A percentile compares a stretch with the other conserved stretches of the same genome.
phyloP scores from a whole-genome alignment of 2,113 vertebrate species.

The Romanogobio albipinnatus region DNA sequence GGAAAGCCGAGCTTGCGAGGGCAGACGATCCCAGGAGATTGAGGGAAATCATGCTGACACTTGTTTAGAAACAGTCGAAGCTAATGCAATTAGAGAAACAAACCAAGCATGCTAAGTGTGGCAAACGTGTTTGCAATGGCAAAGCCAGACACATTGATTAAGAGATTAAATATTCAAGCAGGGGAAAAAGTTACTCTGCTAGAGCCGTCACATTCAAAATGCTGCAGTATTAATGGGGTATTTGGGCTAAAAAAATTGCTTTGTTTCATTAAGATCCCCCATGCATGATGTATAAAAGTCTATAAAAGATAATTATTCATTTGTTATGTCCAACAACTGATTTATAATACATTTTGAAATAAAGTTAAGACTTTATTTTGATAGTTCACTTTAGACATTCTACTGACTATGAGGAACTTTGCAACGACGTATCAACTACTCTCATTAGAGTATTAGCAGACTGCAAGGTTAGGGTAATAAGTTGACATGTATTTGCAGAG shows the following conservation, averaged over 20 bases:
- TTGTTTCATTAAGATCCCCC: background rate
- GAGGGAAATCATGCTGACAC: constrained; percentile 21
- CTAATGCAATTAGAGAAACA: constrained; percentile 38
- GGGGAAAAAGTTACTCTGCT: constrained; percentile 68
- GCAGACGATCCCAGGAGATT: constrained; percentile 21
- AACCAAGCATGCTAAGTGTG: constrained; percentile 42
- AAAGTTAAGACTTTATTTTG: too few species aligned
- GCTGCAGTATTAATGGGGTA: constrained; percentile 70
- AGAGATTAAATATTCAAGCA: constrained; percentile 75
- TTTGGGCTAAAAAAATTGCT: background rate
- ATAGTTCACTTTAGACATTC: too few species aligned
- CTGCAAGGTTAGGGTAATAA: too few species aligned
- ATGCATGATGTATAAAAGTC: background rate
- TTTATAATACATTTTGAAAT: too few species aligned
- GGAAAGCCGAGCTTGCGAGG: constrained; percentile 8
- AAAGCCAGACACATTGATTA: constrained; percentile 47
- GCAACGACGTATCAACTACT: too few species aligned
- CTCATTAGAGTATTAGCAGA: too few species aligned
- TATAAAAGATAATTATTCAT: too few species aligned
- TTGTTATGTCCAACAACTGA: too few species aligned
- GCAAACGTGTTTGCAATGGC: constrained; percentile 55
- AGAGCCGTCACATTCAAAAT: constrained; percentile 68
- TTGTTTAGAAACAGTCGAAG: constrained; percentile 29
- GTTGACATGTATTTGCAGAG: too few species aligned
- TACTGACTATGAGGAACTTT: too few species aligned